These are phyloP conservation scores for Calliscelio sp. DNA, from an alignment of 2,888 invertebrate species.

Conservation along the genomic window DNA sequence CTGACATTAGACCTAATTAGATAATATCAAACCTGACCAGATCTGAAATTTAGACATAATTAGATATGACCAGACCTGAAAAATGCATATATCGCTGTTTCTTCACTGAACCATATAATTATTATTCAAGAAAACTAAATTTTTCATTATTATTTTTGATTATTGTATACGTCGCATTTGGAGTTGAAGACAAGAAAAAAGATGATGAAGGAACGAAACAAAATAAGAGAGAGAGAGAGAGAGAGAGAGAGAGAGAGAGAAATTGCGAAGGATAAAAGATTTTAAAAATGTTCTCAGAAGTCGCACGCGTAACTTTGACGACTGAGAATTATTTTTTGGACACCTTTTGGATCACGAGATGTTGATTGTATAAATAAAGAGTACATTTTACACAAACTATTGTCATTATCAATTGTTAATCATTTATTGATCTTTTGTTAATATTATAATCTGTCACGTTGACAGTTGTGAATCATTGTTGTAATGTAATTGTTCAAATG, in stretches of 20 bases:
- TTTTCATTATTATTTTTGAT: slow-evolving; percentile 33
- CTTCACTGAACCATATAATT: no score
- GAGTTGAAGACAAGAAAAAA: slow-evolving; percentile 10
- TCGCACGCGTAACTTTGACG: slow-evolving; percentile 32
- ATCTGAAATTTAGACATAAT: no score
- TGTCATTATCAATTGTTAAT: not conserved
- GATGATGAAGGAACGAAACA: no score
- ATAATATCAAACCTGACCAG: no score
- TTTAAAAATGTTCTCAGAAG: slow-evolving; percentile 5
- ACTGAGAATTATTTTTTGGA: slow-evolving; percentile 58
- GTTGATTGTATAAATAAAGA: slow-evolving; percentile 66
- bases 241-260: no score
- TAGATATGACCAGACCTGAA: no score
- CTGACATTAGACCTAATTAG: no score
- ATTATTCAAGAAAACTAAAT: no score
- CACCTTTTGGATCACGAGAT: slow-evolving; percentile 47
- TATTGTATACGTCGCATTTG: slow-evolving; percentile 48
- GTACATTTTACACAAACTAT: slow-evolving; percentile 51
- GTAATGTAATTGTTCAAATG: slow-evolving; percentile 8
- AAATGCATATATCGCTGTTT: no score
- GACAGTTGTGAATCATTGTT: no score
- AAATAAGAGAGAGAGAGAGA: slow-evolving; percentile 5
- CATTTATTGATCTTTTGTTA: not conserved
- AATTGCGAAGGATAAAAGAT: slow-evolving; percentile 1
- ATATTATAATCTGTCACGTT: no score